Conservation (phyloP, 2,113 vertebrate species). For the Periophthalmus modestus region DNA sequence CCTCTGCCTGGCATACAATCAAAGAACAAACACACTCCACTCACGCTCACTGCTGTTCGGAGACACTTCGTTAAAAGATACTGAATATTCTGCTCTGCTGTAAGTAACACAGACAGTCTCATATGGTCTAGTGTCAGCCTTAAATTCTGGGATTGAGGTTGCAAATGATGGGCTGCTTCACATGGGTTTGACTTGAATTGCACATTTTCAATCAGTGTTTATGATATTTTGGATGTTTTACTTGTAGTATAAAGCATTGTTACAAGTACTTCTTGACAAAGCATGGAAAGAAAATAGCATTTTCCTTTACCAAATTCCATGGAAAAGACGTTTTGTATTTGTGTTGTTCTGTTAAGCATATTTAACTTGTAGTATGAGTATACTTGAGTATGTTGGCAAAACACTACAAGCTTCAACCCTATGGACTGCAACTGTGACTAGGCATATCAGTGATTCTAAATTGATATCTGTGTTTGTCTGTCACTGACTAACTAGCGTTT, state of each 20-base stretch:
- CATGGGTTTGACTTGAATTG: background rate
- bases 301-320: background rate
- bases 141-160: conserved; percentile 1
- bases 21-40: conserved; percentile 41
- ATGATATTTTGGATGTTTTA: background rate
- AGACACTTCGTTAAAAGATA: conserved; percentile 18
- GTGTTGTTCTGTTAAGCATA: background rate
- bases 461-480: background rate
- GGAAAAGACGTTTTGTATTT: background rate
- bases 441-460: background rate
- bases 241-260: background rate
- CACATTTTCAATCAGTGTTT: background rate
- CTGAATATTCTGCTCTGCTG: conserved; percentile 37
- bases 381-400: background rate
- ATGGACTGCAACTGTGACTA: background rate
- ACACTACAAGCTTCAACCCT: background rate
- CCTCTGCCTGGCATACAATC: conserved; percentile 42
- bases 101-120: background rate
- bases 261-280: too few relatives aligned
- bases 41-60: conserved; percentile 27
- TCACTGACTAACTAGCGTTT: background rate
- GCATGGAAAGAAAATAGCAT: background rate
- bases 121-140: background rate
- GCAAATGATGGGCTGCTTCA: background rate
- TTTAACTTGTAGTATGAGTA: background rate